Percentiles rank a stretch among this genome's conserved stretches.
Conservation (phyloP, 2,888 invertebrate genomes). For the Eupeodes latifasciatus region DNA sequence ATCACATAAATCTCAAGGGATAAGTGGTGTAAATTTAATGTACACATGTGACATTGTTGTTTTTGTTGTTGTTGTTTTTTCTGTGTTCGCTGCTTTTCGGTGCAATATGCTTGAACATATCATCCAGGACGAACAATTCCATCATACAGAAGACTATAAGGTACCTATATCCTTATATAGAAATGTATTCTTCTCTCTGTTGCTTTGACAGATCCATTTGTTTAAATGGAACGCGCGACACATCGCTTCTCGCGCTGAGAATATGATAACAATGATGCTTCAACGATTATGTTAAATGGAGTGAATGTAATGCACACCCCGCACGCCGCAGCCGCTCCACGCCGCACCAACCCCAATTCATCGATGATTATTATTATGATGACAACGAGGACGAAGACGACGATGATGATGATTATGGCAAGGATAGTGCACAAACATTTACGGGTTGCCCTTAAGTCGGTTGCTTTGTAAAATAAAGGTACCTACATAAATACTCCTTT, state of each 20-base stretch:
- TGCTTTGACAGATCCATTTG: conserved; percentile 61
- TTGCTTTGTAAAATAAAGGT: conserved; percentile 23
- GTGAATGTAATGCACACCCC: conserved; percentile 61
- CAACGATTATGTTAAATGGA: conserved; percentile 69
- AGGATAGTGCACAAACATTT: conserved; percentile 56
- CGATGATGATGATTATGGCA: conserved; percentile 8
- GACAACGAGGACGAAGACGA: neutral
- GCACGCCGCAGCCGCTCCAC: neutral
- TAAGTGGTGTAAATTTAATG: conserved; percentile 71
- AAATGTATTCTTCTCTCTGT: neutral
- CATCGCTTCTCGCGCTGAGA: conserved; percentile 11
- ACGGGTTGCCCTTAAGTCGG: conserved; percentile 62
- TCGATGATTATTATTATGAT: conserved; percentile 39
- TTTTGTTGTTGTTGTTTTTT: conserved; percentile 5
- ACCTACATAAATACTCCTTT: too few relatives aligned
- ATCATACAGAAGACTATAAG: neutral
- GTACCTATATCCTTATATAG: too few relatives aligned
- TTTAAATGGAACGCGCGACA: conserved; percentile 51
- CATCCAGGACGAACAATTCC: neutral
- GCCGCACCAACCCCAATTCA: conserved; percentile 32
- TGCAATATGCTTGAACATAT: neutral
- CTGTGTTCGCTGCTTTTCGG: neutral
- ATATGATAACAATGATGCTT: conserved; percentile 49
- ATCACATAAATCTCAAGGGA: conserved; percentile 74
- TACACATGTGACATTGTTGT: conserved; percentile 35